A percentile compares a stretch with the other conserved stretches of the same genome.
Evolutionary conservation across 2,113 vertebrate species (phyloP).

Genomic region (Syngnathus scovelli): DNA sequence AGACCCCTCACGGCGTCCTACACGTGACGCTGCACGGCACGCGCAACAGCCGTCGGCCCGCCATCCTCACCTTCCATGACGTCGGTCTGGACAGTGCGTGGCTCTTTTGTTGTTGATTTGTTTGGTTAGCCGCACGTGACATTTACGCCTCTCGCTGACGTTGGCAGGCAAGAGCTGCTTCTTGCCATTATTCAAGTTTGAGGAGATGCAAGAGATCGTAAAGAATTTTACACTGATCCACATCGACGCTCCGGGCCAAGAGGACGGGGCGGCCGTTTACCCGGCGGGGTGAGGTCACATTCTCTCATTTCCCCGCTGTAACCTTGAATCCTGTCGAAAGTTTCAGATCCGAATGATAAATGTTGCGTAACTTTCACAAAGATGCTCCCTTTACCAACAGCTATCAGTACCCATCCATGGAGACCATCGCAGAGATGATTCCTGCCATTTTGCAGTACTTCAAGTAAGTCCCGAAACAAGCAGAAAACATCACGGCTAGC

Average conservation of each 20-base stretch:
- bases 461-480: constrained; percentile 72
- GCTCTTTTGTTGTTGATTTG: background rate
- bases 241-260: constrained; percentile 83
- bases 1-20: constrained; percentile 82
- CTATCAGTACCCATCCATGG: constrained; percentile 85
- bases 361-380: background rate
- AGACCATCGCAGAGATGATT: constrained; percentile 85
- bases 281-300: constrained; percentile 71
- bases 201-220: constrained; percentile 91
- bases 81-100: constrained; percentile 85
- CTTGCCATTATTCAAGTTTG: constrained; percentile 79
- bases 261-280: constrained; percentile 79
- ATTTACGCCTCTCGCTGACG: background rate
- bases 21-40: constrained; percentile 81
- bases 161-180: constrained; percentile 86
- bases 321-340: background rate
- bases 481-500: background rate
- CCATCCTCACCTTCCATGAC: constrained; percentile 87
- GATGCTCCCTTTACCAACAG: constrained; percentile 52
- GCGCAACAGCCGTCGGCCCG: constrained; percentile 80
- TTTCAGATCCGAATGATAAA: too few relatives aligned
- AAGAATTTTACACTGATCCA: constrained; percentile 88
- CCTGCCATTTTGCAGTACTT: constrained; percentile 83
- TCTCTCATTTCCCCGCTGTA: background rate
- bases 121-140: background rate